Evolutionary conservation across 2,888 invertebrate species (phyloP), one percentile per base, ranked within the genome.

Genomic region (Tenthredo scrophulariae): DNA sequence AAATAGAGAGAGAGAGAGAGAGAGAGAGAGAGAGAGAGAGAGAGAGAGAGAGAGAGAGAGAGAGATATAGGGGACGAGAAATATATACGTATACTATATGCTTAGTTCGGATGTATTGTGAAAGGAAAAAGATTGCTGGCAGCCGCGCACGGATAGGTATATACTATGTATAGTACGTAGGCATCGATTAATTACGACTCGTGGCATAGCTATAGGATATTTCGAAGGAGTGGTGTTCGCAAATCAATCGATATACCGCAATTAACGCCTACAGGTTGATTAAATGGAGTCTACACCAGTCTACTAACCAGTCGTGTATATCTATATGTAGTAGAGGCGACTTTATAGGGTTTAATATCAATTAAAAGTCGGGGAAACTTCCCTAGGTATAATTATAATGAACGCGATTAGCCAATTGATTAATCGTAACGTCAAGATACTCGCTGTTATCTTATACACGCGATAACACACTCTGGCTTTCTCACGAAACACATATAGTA

Each of bases 281-380:
- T 74, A 37, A 74, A 74, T 10, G 72, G 72, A 74, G n/a, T 72
- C 18, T n/a, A n/a, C n/a, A n/a, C n/a, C n/a, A n/a, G n/a, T n/a
- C n/a, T 18, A 15, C 43, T 1, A 2, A n/a, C n/a, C 29, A 6
- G 33, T 7, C n/a, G 40, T 9, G 2, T 10, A 40, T 74, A 74
- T 40, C 2, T 43, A 72, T 72, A 37, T 13, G 15, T 4, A 15
- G 26, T 26, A 22, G 3, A 62, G 13, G 9, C 26, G 13, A 29
- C 26, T 62, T 26, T 0, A 10, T 4, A 22, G 26, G 10, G n/a
- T n/a, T 54, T n/a, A 54, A 26, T 13, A 26, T 62, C 62, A 62
- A 62, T 26, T 3, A 62, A 26, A 13, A 62, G 62, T 4, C 26
- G 22, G 22, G 62, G 4, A 62, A 26, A 26, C 22, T 13, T 26